Evolutionary conservation across 2,888 invertebrate genomes (phyloP), one percentile per base, ranked within the genome.

Genomic region (Ellobium chinense): DNA sequence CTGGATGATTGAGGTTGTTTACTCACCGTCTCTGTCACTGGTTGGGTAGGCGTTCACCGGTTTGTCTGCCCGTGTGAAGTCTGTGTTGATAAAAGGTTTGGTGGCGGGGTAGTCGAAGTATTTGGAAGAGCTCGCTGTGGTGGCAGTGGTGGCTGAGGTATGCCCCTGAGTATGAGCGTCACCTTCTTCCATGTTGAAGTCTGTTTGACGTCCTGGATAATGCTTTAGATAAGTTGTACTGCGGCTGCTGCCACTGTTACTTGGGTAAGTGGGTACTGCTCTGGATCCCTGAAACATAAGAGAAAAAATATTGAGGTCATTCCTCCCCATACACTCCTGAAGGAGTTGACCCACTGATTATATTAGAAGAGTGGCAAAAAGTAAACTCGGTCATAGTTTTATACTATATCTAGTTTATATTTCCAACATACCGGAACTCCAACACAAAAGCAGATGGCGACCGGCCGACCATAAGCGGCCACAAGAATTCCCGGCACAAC

Each of bases 1-100:
- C n/a, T n/a, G n/a, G n/a, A n/a, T n/a, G n/a, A n/a, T n/a, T n/a
- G n/a, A n/a, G n/a, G n/a, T n/a, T n/a, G n/a, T n/a, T n/a, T n/a
- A 72, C 85, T 70, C 84, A 91, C 92, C 91, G 87, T 89, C 87
- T 86, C 91, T 87, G 82, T 91, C 91, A 78, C 87, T 89, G 82
- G 91, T 90, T 46, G 92, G 91, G 58, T 87, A 89, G 14, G 90
- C 81, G 46, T 86, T 85, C 29, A 89, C 84, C 27, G 89, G 86
- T 83, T 89, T 89, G 0, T 88, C 83, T 14, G 87, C 82, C 27
- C 87, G 69, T 21, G 81, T 79, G 82, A 89, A 91, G 27, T 89
- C 87, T 69, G 88, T 87, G 73, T 91, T 89, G 65, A 91, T 88
- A 84, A 91, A 91, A 1, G 91, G 92, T 60, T 89, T 89, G 4